Conservation (phyloP, 2,888 invertebrate species). For the Lepidonotus clava region DNA sequence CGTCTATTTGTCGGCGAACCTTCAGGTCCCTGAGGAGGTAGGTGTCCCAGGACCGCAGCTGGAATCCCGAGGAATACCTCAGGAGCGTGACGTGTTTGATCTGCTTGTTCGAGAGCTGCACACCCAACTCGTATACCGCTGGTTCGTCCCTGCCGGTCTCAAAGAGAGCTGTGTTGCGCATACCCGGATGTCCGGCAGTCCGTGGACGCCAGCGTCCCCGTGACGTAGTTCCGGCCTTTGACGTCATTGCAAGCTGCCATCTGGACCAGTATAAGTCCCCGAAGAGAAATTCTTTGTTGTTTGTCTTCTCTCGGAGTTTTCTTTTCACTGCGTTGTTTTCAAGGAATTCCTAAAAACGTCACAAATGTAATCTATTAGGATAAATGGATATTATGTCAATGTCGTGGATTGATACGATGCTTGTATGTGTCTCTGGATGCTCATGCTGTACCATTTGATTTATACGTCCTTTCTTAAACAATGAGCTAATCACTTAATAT, state of each 20-base stretch:
- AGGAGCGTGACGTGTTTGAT: background rate
- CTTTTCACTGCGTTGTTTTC: background rate
- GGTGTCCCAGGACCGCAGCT: background rate
- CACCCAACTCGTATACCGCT: background rate
- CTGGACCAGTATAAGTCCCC: background rate
- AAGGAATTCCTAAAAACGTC: background rate
- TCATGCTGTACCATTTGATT: too few species aligned
- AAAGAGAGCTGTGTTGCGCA: conserved; percentile 3
- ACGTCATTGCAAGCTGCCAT: conserved; percentile 22
- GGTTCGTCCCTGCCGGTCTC: background rate
- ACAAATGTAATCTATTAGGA: too few species aligned
- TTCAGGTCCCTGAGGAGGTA: conserved; percentile 16
- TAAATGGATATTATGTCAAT: too few species aligned
- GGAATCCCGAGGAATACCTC: background rate
- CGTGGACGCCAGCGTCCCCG: background rate
- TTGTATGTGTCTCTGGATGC: too few species aligned
- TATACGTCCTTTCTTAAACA: too few species aligned
- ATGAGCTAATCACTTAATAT: too few species aligned
- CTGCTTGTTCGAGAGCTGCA: background rate
- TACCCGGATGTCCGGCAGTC: background rate
- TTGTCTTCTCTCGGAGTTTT: background rate
- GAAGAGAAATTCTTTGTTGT: background rate
- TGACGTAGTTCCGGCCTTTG: background rate
- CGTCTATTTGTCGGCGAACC: background rate
- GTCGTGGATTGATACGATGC: too few species aligned